Base-by-base conservation (phyloP, 2,113 vertebrate species). In the Indicator maculatus region DNA sequence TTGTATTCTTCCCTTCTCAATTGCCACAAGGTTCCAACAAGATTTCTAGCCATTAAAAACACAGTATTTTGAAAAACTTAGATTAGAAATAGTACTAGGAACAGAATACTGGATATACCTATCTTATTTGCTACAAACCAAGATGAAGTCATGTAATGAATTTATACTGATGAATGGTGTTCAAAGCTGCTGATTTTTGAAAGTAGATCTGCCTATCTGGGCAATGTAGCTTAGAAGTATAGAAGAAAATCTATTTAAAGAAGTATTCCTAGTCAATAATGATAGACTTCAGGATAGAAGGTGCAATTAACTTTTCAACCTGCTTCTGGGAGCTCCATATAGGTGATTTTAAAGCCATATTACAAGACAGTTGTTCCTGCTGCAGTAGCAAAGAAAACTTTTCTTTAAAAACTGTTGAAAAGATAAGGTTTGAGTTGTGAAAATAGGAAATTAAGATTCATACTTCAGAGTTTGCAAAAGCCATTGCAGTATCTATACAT, bases 221-320 rank as follows among this genome's bases (percentile, higher is more conserved):
- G 70, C 81, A 92, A 84, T 65, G 84, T 74, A 90, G 24, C 36
- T 47, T 58, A 17, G 26, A 61, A 90, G 63, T 28, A 79, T 2
- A 1, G 55, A 21, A 86, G 82, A 73, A 78, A 38, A 18, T 55
- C 53, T 64, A 60, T 73, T 88, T n/a, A 79, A 79, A 39, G n/a
- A 82, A 73, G 36, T 31, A 21, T 41, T 92, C 60, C 30, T 53
- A 76, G 82, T 93, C 81, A 91, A 73, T 92, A 93, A 82, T 50
- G 31, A 59, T 76, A 87, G n/a, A 15, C 5, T 75, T 75, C 30
- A 41, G 14, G 18, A 33, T 6, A 79, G 74, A 76, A 82, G 26
- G 14, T 72, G 41, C 44, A 91, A 89, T 89, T 84, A 84, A 79
- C 45, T 83, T 88, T 66, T 80, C 80, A 83, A 0, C 26, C 33